Conservation (phyloP, 2,797 vertebrate species). For the Sus cebifrons region DNA sequence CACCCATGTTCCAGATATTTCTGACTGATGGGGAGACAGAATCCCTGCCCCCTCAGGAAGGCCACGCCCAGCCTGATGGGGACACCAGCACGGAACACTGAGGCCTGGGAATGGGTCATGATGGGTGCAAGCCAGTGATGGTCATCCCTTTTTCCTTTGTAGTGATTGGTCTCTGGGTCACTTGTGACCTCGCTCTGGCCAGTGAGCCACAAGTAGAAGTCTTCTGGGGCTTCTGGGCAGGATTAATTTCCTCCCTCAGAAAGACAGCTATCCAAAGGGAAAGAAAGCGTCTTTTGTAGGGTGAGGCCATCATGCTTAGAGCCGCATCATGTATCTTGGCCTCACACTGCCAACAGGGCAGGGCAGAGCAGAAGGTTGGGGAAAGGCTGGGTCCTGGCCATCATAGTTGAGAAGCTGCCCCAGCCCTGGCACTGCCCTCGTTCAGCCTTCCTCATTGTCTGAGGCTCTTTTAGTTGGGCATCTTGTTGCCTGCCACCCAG, state of each 20-base stretch:
- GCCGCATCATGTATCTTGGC: accelerated
- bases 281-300: accelerated
- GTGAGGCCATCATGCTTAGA: background rate
- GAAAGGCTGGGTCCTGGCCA: background rate
- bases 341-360: accelerated
- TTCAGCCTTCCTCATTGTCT: background rate
- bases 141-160: background rate
- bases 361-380: background rate
- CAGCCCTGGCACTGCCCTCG: background rate
- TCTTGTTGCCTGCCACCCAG: background rate
- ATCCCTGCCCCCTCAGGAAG: background rate
- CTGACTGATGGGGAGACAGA: background rate
- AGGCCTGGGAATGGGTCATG: no score
- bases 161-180: background rate
- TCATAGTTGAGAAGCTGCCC: background rate
- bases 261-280: background rate
- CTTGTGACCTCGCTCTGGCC: background rate
- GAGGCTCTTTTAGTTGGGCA: no score
- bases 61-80: background rate
- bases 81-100: background rate
- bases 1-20: background rate
- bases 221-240: background rate
- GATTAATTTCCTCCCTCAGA: background rate
- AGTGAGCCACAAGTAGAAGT: background rate
- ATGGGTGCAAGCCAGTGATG: background rate